phyloP scores from a whole-genome alignment of 2,888 invertebrate genomes.

The Cryptus viduatorius region DNA sequence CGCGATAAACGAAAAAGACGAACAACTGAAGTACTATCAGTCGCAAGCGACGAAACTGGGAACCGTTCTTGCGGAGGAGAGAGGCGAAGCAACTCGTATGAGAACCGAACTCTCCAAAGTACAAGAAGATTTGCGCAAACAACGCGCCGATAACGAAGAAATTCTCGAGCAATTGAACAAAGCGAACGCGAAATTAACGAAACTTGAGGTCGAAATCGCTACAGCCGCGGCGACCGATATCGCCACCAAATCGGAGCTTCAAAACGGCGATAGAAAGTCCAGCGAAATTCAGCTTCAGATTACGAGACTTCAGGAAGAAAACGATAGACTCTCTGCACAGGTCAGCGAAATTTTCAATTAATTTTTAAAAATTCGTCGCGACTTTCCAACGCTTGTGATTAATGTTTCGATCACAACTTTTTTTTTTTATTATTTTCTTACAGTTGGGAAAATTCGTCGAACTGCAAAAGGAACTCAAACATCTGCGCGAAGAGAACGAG shows the following conservation, averaged over 20 bases:
- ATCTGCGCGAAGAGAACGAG: slow-evolving; percentile 84
- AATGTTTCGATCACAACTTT: not conserved
- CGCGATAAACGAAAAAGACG: slow-evolving; percentile 73
- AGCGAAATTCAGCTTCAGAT: slow-evolving; percentile 76
- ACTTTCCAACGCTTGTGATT: not conserved
- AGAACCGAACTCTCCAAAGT: slow-evolving; percentile 72
- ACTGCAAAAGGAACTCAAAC: slow-evolving; percentile 79
- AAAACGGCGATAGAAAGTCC: slow-evolving; percentile 71
- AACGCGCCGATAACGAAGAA: slow-evolving; percentile 71
- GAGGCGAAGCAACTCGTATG: slow-evolving; percentile 71
- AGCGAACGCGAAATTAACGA: slow-evolving; percentile 74
- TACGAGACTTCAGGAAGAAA: slow-evolving; percentile 86
- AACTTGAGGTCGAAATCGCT: slow-evolving; percentile 69
- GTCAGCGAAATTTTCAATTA: slow-evolving; percentile 72
- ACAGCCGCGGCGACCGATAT: slow-evolving; percentile 63
- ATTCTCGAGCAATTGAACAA: slow-evolving; percentile 73
- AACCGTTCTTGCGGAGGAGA: slow-evolving; percentile 70
- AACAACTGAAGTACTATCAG: slow-evolving; percentile 75
- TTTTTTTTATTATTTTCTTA: slow-evolving; percentile 11
- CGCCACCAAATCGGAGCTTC: slow-evolving; percentile 73
- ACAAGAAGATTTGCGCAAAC: slow-evolving; percentile 71
- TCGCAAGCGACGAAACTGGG: slow-evolving; percentile 82
- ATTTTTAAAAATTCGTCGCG: not conserved
- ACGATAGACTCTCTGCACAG: slow-evolving; percentile 86
- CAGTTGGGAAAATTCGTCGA: slow-evolving; percentile 75